Conservation (phyloP, 2,888 invertebrate genomes). For the Pedicia rivosa region DNA sequence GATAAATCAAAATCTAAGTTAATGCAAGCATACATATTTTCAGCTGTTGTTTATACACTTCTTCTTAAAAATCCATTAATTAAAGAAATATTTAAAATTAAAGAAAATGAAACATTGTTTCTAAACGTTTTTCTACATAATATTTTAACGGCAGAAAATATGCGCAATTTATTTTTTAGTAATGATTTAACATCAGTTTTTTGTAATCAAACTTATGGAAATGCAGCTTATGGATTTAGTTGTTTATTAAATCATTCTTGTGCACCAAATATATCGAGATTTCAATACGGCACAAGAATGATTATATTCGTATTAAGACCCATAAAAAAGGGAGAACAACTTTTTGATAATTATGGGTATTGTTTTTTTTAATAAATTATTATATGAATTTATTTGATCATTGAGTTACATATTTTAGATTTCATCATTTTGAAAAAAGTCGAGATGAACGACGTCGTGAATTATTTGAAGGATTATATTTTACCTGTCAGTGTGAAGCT, state of each 20-base stretch:
- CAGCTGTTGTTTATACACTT: slow-evolving; percentile 44
- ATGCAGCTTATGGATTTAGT: slow-evolving; percentile 57
- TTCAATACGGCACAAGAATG: slow-evolving; percentile 36
- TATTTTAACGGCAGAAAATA: slow-evolving; percentile 64
- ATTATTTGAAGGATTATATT: slow-evolving; percentile 60
- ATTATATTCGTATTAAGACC: slow-evolving; percentile 45
- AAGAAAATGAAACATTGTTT: slow-evolving; percentile 27
- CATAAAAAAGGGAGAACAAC: slow-evolving; percentile 52
- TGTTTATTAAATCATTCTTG: slow-evolving; percentile 82
- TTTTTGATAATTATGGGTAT: slow-evolving; percentile 71
- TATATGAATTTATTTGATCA: slow-evolving; percentile 1
- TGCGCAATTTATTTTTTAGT: too few relatives aligned
- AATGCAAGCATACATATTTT: slow-evolving; percentile 48
- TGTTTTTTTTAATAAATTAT: slow-evolving; percentile 14
- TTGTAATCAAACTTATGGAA: slow-evolving; percentile 27
- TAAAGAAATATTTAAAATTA: slow-evolving; percentile 17
- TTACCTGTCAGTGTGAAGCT: slow-evolving; percentile 59
- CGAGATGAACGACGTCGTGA: slow-evolving; percentile 38
- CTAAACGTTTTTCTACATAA: slow-evolving; percentile 55
- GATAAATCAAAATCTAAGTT: slow-evolving; percentile 49
- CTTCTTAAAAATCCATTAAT: slow-evolving; percentile 42
- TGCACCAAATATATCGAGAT: slow-evolving; percentile 60
- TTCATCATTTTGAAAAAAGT: slow-evolving; percentile 52
- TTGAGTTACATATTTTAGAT: slow-evolving; percentile 27
- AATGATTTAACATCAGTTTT: slow-evolving; percentile 33